Conservation (phyloP, 1,140 invertebrate species). For the Patella vulgata region DNA sequence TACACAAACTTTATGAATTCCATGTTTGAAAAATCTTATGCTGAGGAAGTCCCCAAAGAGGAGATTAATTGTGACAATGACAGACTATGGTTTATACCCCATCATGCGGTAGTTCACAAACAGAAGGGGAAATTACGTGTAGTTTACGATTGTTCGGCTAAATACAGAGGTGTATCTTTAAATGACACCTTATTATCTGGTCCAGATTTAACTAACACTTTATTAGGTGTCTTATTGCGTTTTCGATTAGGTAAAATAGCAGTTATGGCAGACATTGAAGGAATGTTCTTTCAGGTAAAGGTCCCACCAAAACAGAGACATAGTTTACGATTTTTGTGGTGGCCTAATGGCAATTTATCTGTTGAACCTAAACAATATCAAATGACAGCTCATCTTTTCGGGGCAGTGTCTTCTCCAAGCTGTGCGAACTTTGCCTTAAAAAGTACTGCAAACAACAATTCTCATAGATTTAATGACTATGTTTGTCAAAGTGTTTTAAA, state of each 20-base stretch:
- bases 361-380: slow-evolving; percentile 1
- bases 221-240: slow-evolving; percentile 20
- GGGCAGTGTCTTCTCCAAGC: slow-evolving; percentile 8
- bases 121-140: slow-evolving; percentile 9
- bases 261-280: slow-evolving; percentile 14
- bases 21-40: too few species aligned
- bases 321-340: slow-evolving; percentile 23
- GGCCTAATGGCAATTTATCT: background rate
- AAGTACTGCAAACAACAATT: background rate
- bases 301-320: background rate
- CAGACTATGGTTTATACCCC: too few species aligned
- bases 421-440: slow-evolving; percentile 14
- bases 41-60: too few species aligned
- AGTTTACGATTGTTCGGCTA: background rate
- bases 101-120: slow-evolving; percentile 11
- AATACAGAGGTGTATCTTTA: background rate
- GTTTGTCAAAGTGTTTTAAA: slow-evolving; percentile 13
- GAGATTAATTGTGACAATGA: too few species aligned
- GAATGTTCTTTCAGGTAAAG: slow-evolving; percentile 14
- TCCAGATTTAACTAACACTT: slow-evolving; percentile 56
- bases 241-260: slow-evolving; percentile 28
- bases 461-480: background rate
- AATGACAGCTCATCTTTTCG: slow-evolving; percentile 21
- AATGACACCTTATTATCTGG: slow-evolving; percentile 23
- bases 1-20: too few species aligned